Conservation (phyloP, 2,888 invertebrate species). For the Philhelius pedissequus region DNA sequence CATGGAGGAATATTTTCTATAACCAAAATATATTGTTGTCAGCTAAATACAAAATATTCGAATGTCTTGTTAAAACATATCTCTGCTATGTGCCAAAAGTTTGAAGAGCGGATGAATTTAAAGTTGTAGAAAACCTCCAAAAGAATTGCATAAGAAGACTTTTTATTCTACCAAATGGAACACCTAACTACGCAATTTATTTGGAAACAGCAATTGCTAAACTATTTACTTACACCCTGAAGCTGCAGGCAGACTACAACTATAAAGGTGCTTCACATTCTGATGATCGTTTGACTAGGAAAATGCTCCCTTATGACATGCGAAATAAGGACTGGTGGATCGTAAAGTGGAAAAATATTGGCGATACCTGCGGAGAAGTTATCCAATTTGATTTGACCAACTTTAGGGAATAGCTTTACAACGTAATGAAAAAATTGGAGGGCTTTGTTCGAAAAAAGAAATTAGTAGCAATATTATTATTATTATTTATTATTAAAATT, state of each 20-base stretch:
- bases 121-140: background rate
- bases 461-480: background rate
- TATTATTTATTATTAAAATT: background rate
- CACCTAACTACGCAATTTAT: too few species aligned
- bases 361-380: too few species aligned
- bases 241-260: background rate
- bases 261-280: background rate
- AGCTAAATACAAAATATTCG: background rate
- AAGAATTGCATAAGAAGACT: background rate
- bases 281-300: background rate
- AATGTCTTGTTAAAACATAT: background rate
- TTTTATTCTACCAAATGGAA: too few species aligned
- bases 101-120: background rate
- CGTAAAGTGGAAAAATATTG: background rate
- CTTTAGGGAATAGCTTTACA: background rate
- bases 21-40: background rate
- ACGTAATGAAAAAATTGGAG: background rate
- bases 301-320: background rate
- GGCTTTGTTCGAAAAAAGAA: background rate
- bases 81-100: background rate
- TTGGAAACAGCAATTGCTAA: too few species aligned
- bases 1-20: background rate
- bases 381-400: background rate
- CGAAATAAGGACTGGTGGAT: background rate
- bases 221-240: background rate